Base-by-base conservation (phyloP, 1,140 invertebrate genomes). In the Ips nitidus region DNA sequence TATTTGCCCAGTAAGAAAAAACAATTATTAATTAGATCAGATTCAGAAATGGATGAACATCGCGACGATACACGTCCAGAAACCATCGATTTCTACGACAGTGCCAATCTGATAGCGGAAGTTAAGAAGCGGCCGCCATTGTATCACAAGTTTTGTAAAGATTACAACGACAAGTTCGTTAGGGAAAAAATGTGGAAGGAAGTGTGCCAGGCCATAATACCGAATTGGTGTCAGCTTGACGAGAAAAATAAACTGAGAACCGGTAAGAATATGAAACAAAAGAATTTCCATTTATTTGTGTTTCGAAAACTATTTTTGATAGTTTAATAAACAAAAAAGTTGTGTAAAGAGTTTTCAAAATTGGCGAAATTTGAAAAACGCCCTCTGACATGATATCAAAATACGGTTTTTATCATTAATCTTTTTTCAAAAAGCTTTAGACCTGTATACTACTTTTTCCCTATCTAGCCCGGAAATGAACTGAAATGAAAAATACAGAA, bases 201-300 rank as follows among this genome's bases (percentile, higher is more conserved):
- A 38, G 59, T 61, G 36, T 61, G 59, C 47, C n/a, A 47, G 40
- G 43, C 43, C 1, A 61, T 50, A 39, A 50, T 61, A 8, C 59
- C 59, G 5, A 47, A 45, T 39, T 61, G 59, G 59, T 50, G 4
- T 22, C 2, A 22, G 36, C 59, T 45, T n/a, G 40, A 38, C 36
- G 41, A 43, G 41, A 59, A 41, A 36, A 8, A 41, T n/a, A 45
- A 41, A 47, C 4, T 3, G 4, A 64, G 43, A 45, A 43, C 41
- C 43, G 59, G 59, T 45, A 4, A 61, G 56, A 22, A 47, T n/a
- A 5, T 22, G 22, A 22, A 22, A 22, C 22, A 22, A 22, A 22
- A 22, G 22, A 22, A 22, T 22, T 22, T 22, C 22, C 22, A 22
- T 22, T 22, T 22, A 22, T 22, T 22, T 22, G 22, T 22, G 22